A percentile compares a stretch with the other conserved stretches of the same genome.
Evolutionary conservation across 2,113 vertebrate species (phyloP).

Genomic region (Coreoperca whiteheadi): DNA sequence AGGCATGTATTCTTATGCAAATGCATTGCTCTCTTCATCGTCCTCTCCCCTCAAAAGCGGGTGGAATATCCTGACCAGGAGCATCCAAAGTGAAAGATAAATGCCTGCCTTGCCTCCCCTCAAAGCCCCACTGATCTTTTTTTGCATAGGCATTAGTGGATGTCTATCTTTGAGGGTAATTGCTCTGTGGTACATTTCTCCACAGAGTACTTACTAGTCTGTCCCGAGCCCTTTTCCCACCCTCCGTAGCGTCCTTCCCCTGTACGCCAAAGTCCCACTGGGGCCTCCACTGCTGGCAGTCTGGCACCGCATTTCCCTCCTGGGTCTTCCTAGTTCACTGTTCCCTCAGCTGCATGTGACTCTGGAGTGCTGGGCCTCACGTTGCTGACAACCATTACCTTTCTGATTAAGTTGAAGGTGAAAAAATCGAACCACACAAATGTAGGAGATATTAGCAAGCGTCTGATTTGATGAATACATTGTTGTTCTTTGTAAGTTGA

Average conservation of each 20-base stretch:
- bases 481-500: background rate
- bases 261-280: slow-evolving; percentile 12
- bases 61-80: slow-evolving; percentile 67
- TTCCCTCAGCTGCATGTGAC: slow-evolving; percentile 5
- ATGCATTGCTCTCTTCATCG: slow-evolving; percentile 55
- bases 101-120: slow-evolving; percentile 61
- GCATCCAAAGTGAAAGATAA: slow-evolving; percentile 69
- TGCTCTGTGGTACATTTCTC: slow-evolving; percentile 65
- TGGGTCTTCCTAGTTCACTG: slow-evolving; percentile 4
- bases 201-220: slow-evolving; percentile 27
- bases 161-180: slow-evolving; percentile 72
- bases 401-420: background rate
- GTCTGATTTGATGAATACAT: background rate
- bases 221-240: background rate
- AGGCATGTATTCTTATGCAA: slow-evolving; percentile 80
- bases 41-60: slow-evolving; percentile 47
- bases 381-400: background rate
- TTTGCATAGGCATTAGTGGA: slow-evolving; percentile 67
- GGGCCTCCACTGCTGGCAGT: slow-evolving; percentile 23
- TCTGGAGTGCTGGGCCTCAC: background rate
- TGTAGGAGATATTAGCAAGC: background rate
- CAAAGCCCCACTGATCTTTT: slow-evolving; percentile 67
- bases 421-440: background rate
- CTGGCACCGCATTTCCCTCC: slow-evolving; percentile 28
- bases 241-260: background rate